phyloP scores from a whole-genome alignment of 1,140 invertebrate genomes.

The Meloidogyne hapla region DNA sequence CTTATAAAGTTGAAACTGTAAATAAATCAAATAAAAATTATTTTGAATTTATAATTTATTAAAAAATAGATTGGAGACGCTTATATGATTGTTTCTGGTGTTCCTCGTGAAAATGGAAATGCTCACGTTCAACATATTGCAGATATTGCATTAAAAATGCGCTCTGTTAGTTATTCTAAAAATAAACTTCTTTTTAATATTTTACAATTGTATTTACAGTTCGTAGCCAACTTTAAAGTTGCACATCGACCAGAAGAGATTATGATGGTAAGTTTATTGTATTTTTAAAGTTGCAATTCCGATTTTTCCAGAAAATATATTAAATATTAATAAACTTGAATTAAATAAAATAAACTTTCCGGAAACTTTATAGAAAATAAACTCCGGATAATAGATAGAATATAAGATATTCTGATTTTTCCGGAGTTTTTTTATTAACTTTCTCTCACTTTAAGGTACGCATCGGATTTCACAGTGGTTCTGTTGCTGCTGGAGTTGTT shows the following conservation, averaged over 20 bases:
- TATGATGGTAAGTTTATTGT: slow-evolving; percentile 65
- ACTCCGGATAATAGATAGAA: background rate
- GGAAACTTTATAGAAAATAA: background rate
- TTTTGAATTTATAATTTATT: background rate
- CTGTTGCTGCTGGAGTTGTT: slow-evolving; percentile 83
- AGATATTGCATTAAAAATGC: slow-evolving; percentile 82
- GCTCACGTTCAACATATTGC: slow-evolving; percentile 70
- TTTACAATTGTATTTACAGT: slow-evolving; percentile 68
- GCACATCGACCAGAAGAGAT: slow-evolving; percentile 77
- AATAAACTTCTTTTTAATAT: slow-evolving; percentile 6
- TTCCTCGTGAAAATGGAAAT: slow-evolving; percentile 76
- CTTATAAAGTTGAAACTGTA: slow-evolving; percentile 57
- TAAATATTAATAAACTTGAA: background rate
- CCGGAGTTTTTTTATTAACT: background rate
- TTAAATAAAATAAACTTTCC: background rate
- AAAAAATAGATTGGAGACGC: slow-evolving; percentile 77
- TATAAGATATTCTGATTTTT: background rate
- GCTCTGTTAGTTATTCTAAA: slow-evolving; percentile 38
- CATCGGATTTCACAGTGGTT: slow-evolving; percentile 88
- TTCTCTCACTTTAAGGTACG: slow-evolving; percentile 75
- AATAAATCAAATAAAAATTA: background rate
- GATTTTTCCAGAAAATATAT: background rate
- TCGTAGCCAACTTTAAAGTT: slow-evolving; percentile 83
- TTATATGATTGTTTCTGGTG: slow-evolving; percentile 84
- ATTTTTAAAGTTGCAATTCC: background rate